Evolutionary conservation across 2,888 invertebrate species (phyloP).

Genomic region (Dicycla oo): DNA sequence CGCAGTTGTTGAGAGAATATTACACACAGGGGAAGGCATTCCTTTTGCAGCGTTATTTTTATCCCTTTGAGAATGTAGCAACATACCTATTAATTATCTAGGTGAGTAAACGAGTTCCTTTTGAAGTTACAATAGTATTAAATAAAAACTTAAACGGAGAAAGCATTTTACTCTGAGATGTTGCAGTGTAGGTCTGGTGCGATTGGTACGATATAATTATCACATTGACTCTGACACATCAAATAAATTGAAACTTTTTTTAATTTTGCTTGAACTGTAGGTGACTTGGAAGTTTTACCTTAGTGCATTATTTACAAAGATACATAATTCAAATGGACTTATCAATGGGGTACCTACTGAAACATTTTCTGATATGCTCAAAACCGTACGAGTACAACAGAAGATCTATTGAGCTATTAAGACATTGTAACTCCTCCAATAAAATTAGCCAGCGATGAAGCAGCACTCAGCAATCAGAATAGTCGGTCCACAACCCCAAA

Average conservation of each 20-base stretch:
- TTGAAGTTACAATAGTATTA: slow-evolving; percentile 8
- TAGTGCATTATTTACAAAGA: background rate
- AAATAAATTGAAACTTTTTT: too few relatives aligned
- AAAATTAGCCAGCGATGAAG: slow-evolving; percentile 28
- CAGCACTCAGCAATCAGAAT: slow-evolving; percentile 31
- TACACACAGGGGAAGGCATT: slow-evolving; percentile 2
- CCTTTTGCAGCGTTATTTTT: slow-evolving; percentile 8
- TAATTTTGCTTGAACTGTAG: background rate
- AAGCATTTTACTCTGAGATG: too few relatives aligned
- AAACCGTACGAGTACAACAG: background rate
- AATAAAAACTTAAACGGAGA: too few relatives aligned
- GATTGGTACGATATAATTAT: background rate
- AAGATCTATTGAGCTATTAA: slow-evolving; percentile 9
- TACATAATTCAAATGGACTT: background rate
- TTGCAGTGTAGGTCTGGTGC: too few relatives aligned
- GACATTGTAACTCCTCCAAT: slow-evolving; percentile 30
- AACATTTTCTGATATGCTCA: background rate
- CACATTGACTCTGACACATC: too few relatives aligned
- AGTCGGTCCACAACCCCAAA: slow-evolving; percentile 41
- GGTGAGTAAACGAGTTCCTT: background rate
- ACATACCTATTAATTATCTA: slow-evolving; percentile 6
- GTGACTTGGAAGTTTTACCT: background rate
- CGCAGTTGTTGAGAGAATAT: slow-evolving; percentile 3
- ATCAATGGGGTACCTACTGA: too few relatives aligned
- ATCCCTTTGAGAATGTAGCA: slow-evolving; percentile 7